Evolutionary conservation across 2,113 vertebrate species (phyloP).

Genomic region (Natator depressus): DNA sequence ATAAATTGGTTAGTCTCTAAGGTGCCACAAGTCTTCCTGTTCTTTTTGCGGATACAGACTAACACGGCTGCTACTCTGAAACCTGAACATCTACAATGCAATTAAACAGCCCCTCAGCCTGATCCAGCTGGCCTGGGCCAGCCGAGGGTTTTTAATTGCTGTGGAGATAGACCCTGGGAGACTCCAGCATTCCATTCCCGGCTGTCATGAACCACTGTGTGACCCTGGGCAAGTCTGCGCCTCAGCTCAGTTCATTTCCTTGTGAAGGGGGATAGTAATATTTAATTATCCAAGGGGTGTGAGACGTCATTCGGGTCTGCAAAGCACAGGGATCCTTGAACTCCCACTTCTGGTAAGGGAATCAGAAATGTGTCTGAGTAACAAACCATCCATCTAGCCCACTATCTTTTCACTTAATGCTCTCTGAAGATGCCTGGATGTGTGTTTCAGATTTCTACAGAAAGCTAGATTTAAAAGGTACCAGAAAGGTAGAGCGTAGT

Average conservation of each 20-base stretch:
- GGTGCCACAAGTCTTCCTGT: too few relatives aligned
- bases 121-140: too few relatives aligned
- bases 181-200: not conserved
- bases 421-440: accelerated
- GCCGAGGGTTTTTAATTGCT: not conserved
- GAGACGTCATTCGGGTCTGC: not conserved
- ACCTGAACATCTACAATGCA: not conserved
- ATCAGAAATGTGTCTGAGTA: accelerated
- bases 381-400: not conserved
- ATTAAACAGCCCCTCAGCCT: not conserved
- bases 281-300: not conserved
- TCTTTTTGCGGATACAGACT: too few relatives aligned
- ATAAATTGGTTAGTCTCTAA: too few relatives aligned
- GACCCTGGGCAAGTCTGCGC: not conserved
- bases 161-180: not conserved
- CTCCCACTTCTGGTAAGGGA: accelerated
- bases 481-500: not conserved
- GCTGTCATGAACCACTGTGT: not conserved
- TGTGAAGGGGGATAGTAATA: not conserved
- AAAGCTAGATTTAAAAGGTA: not conserved
- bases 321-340: accelerated
- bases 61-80: too few relatives aligned
- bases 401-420: accelerated
- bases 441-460: accelerated
- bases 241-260: not conserved